Conservation (phyloP, 2,113 vertebrate species). For the Callospermophilus lateralis region DNA sequence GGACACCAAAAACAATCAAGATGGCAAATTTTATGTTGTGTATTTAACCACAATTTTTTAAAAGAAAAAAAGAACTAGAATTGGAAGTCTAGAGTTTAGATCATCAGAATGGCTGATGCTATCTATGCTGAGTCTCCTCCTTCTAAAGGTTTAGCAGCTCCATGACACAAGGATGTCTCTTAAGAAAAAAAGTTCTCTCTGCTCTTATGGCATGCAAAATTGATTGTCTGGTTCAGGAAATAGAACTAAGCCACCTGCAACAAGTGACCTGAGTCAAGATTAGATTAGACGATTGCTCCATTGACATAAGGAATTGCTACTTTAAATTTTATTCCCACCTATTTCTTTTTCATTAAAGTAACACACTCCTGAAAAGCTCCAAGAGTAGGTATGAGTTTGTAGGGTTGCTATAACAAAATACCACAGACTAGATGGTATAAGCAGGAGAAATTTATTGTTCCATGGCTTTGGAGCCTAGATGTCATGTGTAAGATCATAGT, state of each 20-base stretch:
- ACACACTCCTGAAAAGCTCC: neutral
- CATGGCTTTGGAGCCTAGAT: neutral
- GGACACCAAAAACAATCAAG: neutral
- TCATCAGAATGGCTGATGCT: neutral
- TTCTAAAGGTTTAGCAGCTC: neutral
- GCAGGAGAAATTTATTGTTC: neutral
- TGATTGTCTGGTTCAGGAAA: neutral
- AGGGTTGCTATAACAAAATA: neutral
- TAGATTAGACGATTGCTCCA: neutral
- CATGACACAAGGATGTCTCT: neutral
- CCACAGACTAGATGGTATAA: neutral
- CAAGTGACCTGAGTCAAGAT: neutral
- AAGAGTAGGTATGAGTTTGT: neutral
- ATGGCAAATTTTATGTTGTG: neutral
- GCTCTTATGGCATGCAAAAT: neutral
- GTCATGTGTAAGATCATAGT: neutral
- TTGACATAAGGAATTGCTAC: neutral
- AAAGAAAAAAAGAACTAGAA: neutral
- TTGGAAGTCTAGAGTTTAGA: neutral
- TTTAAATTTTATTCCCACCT: neutral
- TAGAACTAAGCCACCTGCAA: neutral
- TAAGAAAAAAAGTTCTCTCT: neutral
- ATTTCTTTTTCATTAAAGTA: neutral
- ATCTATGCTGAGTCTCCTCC: neutral
- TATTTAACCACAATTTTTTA: neutral